phyloP scores from a whole-genome alignment of 2,113 vertebrate genomes.

The Dinomys branickii region DNA sequence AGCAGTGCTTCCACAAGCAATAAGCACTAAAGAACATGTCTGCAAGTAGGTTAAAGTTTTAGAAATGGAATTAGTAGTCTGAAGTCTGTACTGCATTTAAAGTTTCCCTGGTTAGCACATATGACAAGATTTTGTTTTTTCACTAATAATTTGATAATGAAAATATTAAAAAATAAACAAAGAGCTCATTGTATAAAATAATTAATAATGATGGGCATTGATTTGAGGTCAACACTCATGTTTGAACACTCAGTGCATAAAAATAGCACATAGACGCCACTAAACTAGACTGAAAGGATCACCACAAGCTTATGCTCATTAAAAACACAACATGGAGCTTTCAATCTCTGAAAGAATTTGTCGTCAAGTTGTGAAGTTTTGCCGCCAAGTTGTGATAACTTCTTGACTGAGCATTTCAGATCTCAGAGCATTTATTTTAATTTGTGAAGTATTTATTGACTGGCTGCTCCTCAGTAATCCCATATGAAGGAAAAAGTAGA shows the following conservation, averaged over 20 bases:
- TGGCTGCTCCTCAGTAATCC: background rate
- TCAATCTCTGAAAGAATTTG: slow-evolving; percentile 52
- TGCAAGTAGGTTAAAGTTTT: background rate
- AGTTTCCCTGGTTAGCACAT: background rate
- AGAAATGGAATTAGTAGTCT: background rate
- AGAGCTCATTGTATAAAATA: background rate
- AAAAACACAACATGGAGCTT: background rate
- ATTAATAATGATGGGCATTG: background rate
- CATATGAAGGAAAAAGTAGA: background rate
- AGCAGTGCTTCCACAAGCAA: background rate
- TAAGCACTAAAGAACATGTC: background rate
- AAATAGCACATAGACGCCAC: background rate
- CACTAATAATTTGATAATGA: slow-evolving; percentile 36
- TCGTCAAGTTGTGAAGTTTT: slow-evolving; percentile 44
- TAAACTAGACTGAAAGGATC: background rate
- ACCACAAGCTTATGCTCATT: background rate
- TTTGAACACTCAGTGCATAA: background rate
- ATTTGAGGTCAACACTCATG: background rate
- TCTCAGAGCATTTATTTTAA: background rate
- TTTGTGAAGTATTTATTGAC: background rate
- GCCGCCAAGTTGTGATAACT: background rate
- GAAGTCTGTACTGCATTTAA: slow-evolving; percentile 4
- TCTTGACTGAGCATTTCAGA: background rate
- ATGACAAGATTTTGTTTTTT: slow-evolving; percentile 18
- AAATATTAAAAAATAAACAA: slow-evolving; percentile 19